A percentile compares a stretch with the other conserved stretches of the same genome.
Conservation (phyloP, 2,113 vertebrate species). For the Mellivora capensis region DNA sequence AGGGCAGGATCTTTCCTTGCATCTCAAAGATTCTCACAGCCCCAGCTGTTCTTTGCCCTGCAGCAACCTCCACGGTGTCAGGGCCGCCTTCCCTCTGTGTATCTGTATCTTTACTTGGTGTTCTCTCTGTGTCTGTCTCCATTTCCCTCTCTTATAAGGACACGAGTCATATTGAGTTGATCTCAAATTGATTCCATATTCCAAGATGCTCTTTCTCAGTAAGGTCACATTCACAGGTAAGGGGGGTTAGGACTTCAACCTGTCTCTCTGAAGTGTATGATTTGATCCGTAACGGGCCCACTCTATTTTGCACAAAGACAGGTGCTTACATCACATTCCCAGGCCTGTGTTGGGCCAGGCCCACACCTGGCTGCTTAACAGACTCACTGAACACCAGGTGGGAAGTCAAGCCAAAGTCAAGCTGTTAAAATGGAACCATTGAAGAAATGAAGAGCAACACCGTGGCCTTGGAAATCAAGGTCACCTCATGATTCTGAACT, state of each 20-base stretch:
- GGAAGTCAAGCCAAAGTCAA: background rate
- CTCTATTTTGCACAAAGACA: background rate
- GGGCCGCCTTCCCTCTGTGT: background rate
- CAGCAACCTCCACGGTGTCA: background rate
- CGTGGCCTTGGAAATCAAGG: background rate
- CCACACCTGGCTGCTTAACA: background rate
- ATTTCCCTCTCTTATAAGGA: background rate
- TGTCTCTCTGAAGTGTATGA: background rate
- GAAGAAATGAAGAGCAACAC: background rate
- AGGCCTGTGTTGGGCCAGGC: background rate
- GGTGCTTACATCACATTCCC: background rate
- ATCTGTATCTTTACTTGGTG: background rate
- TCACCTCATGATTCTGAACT: too few relatives aligned
- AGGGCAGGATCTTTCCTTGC: background rate
- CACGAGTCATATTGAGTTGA: background rate
- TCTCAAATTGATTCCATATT: background rate
- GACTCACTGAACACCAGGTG: background rate
- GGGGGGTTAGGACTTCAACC: background rate
- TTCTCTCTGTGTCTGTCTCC: background rate
- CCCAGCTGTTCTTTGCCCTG: background rate
- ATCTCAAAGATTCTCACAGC: accelerated
- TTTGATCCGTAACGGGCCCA: background rate
- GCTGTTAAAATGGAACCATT: background rate
- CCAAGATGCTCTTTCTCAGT: background rate
- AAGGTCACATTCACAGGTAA: background rate